Evolutionary conservation across 2,888 invertebrate species (phyloP).

Genomic region (Drosophila niveifrons): DNA sequence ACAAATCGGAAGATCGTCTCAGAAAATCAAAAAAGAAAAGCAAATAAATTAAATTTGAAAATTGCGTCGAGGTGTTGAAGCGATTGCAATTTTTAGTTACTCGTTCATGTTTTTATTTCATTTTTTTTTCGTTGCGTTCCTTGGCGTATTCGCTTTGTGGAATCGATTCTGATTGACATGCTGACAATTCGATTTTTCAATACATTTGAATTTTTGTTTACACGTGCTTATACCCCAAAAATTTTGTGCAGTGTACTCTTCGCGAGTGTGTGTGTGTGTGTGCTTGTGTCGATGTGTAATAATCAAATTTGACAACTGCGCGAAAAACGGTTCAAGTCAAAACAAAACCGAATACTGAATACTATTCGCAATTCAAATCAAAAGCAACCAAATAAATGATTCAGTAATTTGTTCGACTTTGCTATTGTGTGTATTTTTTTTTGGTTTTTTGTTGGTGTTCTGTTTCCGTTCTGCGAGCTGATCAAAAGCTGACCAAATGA

Average conservation of each 20-base stretch:
- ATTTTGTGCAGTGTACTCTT: slow-evolving; percentile 49
- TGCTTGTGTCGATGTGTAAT: slow-evolving; percentile 47
- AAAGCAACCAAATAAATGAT: slow-evolving; percentile 50
- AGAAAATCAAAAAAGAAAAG: neutral
- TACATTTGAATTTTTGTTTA: slow-evolving; percentile 43
- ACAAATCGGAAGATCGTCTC: slow-evolving; percentile 17
- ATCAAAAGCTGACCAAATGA: slow-evolving; percentile 59
- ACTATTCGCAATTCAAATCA: slow-evolving; percentile 20
- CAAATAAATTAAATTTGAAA: slow-evolving; percentile 22
- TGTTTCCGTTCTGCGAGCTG: neutral
- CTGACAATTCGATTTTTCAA: slow-evolving; percentile 59
- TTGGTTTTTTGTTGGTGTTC: neutral
- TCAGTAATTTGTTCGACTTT: slow-evolving; percentile 24
- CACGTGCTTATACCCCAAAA: neutral
- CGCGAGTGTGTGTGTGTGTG: slow-evolving; percentile 15
- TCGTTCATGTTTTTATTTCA: slow-evolving; percentile 5
- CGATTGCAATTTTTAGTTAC: slow-evolving; percentile 42
- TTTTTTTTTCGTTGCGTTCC: too few relatives aligned
- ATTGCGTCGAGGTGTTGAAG: slow-evolving; percentile 61
- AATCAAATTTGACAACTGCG: slow-evolving; percentile 79
- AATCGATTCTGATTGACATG: slow-evolving; percentile 50
- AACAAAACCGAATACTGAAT: slow-evolving; percentile 47
- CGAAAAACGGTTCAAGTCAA: slow-evolving; percentile 71
- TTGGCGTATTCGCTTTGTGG: neutral
- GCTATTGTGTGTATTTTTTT: slow-evolving; percentile 25